phyloP scores from a whole-genome alignment of 2,888 invertebrate genomes.

The Pycnomerus fuliginosus region DNA sequence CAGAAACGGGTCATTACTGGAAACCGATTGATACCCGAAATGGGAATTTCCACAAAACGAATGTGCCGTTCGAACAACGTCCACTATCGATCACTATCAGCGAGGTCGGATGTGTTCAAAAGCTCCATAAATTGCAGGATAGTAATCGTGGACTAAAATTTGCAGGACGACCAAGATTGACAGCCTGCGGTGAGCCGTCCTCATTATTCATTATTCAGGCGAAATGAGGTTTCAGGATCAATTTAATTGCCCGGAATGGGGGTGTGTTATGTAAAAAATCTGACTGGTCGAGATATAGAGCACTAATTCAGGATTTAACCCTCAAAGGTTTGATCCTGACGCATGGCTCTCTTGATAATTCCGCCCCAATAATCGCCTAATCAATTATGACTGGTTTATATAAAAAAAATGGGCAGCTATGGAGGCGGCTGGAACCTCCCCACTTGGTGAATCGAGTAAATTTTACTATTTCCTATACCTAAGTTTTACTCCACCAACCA shows the following conservation, averaged over 20 bases:
- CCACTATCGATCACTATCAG: conserved; percentile 30
- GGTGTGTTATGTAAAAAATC: conserved; percentile 2
- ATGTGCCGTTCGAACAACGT: conserved; percentile 18
- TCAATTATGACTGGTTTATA: conserved; percentile 29
- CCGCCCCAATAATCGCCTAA: conserved; percentile 28
- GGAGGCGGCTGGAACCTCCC: too few relatives aligned
- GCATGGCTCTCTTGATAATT: conserved; percentile 24
- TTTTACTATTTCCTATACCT: too few relatives aligned
- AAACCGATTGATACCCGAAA: conserved; percentile 11
- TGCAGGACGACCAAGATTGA: conserved; percentile 24
- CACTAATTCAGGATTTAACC: conserved; percentile 6
- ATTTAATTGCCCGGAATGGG: too few relatives aligned
- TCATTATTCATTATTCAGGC: conserved; percentile 27
- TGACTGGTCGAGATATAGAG: conserved; percentile 1
- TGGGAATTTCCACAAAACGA: conserved; percentile 12
- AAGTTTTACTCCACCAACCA: conserved; percentile 28
- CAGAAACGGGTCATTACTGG: conserved; percentile 16
- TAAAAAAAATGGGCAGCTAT: too few relatives aligned
- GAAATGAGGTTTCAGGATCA: too few relatives aligned
- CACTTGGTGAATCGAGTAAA: too few relatives aligned
- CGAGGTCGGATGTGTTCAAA: conserved; percentile 27
- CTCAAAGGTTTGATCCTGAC: conserved; percentile 14
- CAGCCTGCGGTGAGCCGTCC: conserved; percentile 20
- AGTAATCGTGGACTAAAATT: conserved; percentile 9
- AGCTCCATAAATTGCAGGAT: conserved; percentile 28